These are phyloP conservation scores for Dioctria linearis DNA, from an alignment of 2,888 invertebrate genomes.

Conservation along the genomic window DNA sequence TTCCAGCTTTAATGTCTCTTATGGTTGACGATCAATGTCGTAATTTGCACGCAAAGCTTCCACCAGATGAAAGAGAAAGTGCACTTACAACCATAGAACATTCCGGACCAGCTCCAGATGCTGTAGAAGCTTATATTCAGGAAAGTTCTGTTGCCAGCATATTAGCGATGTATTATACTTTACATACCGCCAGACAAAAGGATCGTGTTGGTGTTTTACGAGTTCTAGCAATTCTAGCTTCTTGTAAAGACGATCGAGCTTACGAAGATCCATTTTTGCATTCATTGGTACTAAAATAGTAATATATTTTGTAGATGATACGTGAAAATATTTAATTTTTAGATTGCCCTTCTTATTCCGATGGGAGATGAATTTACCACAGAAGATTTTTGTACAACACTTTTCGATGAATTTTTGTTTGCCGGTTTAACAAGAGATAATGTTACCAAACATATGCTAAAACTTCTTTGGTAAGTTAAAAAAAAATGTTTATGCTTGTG, in stretches of 20 bases:
- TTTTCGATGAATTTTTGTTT: constrained; percentile 96
- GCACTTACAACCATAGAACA: constrained; percentile 95
- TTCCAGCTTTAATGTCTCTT: constrained; percentile 93
- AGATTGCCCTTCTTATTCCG: constrained; percentile 82
- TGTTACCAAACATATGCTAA: constrained; percentile 91
- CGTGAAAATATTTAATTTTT: neutral
- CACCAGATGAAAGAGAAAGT: constrained; percentile 93
- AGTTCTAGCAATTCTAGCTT: constrained; percentile 90
- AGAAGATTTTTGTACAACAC: constrained; percentile 94
- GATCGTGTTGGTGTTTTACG: constrained; percentile 87
- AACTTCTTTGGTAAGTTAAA: constrained; percentile 84
- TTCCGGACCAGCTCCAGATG: constrained; percentile 93
- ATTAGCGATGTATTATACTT: constrained; percentile 94
- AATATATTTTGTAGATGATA: constrained; percentile 29
- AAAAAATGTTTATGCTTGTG: neutral
- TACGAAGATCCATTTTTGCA: constrained; percentile 97
- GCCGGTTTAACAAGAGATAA: constrained; percentile 91
- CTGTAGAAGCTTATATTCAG: constrained; percentile 92
- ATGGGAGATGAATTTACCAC: constrained; percentile 94
- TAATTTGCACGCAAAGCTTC: constrained; percentile 86
- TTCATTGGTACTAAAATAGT: constrained; percentile 77
- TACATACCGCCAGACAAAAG: constrained; percentile 87
- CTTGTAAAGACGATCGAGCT: constrained; percentile 92
- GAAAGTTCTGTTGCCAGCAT: constrained; percentile 94
- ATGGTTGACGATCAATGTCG: constrained; percentile 93